Conservation (phyloP, 2,113 vertebrate genomes). For the Choloepus hoffmanni region DNA sequence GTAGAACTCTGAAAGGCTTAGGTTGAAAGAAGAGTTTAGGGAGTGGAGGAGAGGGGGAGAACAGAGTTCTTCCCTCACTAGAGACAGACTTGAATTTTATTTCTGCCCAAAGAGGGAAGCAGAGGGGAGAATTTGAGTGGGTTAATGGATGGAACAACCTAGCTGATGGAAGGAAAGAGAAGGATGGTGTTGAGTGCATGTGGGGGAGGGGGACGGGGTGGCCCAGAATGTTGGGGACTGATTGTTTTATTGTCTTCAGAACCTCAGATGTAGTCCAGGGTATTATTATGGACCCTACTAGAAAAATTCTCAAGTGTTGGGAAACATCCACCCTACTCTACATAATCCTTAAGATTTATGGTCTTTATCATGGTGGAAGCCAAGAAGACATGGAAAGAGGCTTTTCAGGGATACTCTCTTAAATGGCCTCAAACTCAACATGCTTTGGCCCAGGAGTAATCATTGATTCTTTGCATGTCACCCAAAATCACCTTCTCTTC, state of each 20-base stretch:
- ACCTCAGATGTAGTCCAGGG: background rate
- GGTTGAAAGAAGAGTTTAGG: background rate
- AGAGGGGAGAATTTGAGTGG: background rate
- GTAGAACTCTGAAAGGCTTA: background rate
- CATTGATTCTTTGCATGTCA: background rate
- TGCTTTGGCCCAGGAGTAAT: background rate
- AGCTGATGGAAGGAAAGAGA: background rate
- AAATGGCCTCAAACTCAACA: background rate
- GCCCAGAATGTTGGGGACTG: background rate
- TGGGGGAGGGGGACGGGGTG: background rate
- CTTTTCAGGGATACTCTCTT: background rate
- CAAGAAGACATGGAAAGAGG: background rate
- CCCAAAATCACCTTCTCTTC: background rate
- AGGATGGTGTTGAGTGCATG: background rate
- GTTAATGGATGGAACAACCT: background rate
- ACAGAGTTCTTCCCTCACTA: background rate
- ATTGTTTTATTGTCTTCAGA: background rate
- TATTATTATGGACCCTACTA: background rate
- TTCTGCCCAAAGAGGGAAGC: background rate
- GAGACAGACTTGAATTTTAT: background rate
- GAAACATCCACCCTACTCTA: background rate
- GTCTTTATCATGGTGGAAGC: background rate
- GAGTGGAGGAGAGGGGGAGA: background rate
- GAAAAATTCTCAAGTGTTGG: background rate
- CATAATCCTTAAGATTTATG: background rate